phyloP scores from a whole-genome alignment of 2,113 vertebrate genomes.

The Dryoscopus gambensis region DNA sequence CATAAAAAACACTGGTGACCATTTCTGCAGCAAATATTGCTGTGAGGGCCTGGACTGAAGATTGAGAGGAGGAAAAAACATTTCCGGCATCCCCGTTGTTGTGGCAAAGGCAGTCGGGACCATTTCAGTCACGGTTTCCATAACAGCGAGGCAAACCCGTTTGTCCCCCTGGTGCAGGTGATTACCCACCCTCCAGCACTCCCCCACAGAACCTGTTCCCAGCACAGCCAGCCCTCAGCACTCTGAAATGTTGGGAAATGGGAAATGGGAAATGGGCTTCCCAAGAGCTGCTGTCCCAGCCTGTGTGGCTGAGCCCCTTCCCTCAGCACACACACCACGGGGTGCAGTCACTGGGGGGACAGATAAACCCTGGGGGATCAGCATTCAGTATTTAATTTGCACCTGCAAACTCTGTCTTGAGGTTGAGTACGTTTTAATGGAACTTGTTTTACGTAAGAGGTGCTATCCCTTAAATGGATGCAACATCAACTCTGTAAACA shows the following conservation, averaged over 20 bases:
- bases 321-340: fast-evolving
- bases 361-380: background rate
- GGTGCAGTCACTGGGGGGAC: background rate
- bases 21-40: background rate
- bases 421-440: background rate
- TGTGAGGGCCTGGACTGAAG: background rate
- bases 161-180: background rate
- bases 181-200: background rate
- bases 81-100: background rate
- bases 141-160: background rate
- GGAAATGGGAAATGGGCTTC: background rate
- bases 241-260: background rate
- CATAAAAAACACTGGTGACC: background rate
- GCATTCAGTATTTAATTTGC: background rate
- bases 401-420: background rate
- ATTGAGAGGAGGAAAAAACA: background rate
- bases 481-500: background rate
- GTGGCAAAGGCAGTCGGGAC: background rate
- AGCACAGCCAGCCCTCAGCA: background rate
- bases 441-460: background rate
- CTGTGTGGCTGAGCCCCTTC: background rate
- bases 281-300: background rate
- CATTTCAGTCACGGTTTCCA: background rate
- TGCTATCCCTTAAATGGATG: background rate
- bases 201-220: background rate